Conservation (phyloP, 2,888 invertebrate species). For the Trypoxylon attenuatum region DNA sequence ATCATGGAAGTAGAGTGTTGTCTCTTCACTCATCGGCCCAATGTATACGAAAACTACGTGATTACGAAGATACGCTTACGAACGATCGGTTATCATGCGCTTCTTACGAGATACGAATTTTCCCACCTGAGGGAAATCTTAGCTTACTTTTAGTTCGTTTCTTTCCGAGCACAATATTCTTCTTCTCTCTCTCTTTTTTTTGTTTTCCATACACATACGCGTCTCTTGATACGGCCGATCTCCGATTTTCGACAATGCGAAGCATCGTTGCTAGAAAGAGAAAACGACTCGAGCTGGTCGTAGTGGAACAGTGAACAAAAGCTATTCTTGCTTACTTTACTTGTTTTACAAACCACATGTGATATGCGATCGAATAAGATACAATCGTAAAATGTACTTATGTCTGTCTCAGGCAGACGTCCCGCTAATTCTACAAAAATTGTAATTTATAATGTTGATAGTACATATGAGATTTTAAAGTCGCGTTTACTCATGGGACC, state of each 20-base stretch:
- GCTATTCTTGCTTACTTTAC: no score
- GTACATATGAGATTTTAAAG: no score
- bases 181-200: not conserved
- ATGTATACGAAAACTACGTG: conserved; percentile 41
- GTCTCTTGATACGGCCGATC: no score
- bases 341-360: no score
- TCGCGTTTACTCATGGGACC: no score
- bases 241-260: no score
- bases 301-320: not conserved
- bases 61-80: conserved; percentile 42
- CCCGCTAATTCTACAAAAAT: no score
- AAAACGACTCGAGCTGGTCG: not conserved
- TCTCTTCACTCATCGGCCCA: conserved; percentile 4
- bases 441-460: no score
- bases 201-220: no score
- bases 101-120: conserved; percentile 23
- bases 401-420: no score
- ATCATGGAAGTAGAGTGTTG: conserved; percentile 32
- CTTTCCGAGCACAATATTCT: not conserved
- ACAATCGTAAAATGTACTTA: no score
- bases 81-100: conserved; percentile 37
- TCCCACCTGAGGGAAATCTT: conserved; percentile 26
- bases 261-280: conserved; percentile 6
- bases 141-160: not conserved
- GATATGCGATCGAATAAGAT: no score